Evolutionary conservation across 2,113 vertebrate species (phyloP), one percentile per base, ranked within the genome.

Genomic region (Aplodontia rufa): DNA sequence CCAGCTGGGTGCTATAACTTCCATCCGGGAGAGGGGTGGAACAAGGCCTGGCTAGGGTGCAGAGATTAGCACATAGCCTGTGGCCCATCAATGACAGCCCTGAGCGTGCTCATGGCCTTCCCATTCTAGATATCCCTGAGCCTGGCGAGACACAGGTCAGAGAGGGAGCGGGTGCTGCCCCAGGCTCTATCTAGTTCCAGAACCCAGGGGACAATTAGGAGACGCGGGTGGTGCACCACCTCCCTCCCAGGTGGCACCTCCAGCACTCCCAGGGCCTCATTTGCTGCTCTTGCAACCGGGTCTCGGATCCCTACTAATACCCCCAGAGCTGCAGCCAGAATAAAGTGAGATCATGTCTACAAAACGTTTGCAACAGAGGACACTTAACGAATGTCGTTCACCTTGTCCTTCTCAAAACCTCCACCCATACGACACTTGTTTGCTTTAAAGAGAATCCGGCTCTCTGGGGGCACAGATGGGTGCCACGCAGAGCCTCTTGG

Each of bases 271-370:
- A 0, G 49, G 72, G 62, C 19, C 42, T 64, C 12, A 20, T 45
- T 62, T 86, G 49, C 49, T 83, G 64, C 10, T 58, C 40, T 32
- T 19, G 64, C 68, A 60, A 40, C 32, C 55, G 72, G 69, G 49
- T 37, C 75, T 60, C 0, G 3, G 17, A 49, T 72, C 17, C 55
- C 72, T 40, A 26, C 2, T 6, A 69, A 66, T 3, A 26, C 64
- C 71, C 81, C 80, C 40, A 5, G 30, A 69, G 40, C 22, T 40
- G 6, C 13, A n/a, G 76, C 30, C 40, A 53, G 80, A 79, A 74
- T 53, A 7, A 68, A 78, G 84, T 84, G 96, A 96, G 93, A 72
- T 93, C 62, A 62, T 75, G 68, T 88, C 74, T 86, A 49, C 78
- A 72, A 53, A 58, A 37, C 11, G 8, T n/a, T 45, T 66, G 13